Conservation (phyloP, 2,797 vertebrate genomes). For the Myiothlypis chrysogaster region DNA sequence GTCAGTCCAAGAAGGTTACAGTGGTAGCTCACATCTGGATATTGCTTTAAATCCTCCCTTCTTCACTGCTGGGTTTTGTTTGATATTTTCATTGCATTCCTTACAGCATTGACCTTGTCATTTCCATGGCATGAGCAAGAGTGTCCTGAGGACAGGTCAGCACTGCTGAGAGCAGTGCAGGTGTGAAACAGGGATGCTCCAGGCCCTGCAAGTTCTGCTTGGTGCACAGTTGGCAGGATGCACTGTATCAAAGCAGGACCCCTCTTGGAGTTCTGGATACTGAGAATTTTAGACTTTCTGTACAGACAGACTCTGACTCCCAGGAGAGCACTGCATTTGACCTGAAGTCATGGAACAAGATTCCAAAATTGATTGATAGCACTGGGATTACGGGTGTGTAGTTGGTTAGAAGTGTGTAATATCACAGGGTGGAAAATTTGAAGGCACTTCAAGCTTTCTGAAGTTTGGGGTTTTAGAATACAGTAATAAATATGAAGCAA, state of each 20-base stretch:
- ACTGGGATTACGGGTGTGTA: neutral
- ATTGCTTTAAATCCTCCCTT: neutral
- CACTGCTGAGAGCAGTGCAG: fast-evolving
- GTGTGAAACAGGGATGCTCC: neutral
- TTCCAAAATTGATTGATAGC: neutral
- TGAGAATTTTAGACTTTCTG: neutral
- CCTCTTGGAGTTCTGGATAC: neutral
- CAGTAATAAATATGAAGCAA: neutral
- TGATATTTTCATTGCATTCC: neutral
- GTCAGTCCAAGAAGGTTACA: neutral
- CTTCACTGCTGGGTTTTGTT: neutral
- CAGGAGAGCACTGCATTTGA: neutral
- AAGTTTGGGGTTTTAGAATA: neutral
- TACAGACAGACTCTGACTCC: neutral
- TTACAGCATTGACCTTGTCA: neutral
- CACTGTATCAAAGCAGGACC: neutral
- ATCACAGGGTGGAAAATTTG: neutral
- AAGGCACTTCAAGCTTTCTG: too few relatives aligned
- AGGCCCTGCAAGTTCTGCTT: neutral
- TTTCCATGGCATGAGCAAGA: neutral
- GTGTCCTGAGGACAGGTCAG: neutral
- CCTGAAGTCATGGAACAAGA: neutral
- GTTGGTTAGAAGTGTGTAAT: neutral
- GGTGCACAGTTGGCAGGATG: fast-evolving
- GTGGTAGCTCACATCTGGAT: neutral